Evolutionary conservation across 2,113 vertebrate species (phyloP).

Genomic region (Jacana jacana): DNA sequence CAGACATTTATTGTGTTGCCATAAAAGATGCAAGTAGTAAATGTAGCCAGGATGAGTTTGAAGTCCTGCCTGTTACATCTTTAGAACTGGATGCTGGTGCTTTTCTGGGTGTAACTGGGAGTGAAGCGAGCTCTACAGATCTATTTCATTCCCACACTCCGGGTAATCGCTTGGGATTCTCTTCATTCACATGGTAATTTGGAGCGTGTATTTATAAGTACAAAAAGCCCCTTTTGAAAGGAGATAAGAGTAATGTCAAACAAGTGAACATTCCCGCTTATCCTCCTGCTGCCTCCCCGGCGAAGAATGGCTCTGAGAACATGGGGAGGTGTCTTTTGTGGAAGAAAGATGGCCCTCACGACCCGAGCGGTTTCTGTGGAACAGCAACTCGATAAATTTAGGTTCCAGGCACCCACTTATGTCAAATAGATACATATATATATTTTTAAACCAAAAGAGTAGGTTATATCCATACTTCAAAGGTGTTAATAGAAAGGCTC

Average conservation of each 20-base stretch:
- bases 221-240: conserved; percentile 10
- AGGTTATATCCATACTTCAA: background rate
- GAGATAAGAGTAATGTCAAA: background rate
- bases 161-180: background rate
- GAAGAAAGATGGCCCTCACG: background rate
- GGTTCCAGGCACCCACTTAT: background rate
- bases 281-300: background rate
- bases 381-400: background rate
- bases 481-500: background rate
- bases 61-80: background rate
- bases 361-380: background rate
- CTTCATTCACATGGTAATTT: conserved; percentile 5
- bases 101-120: background rate
- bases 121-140: background rate
- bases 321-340: background rate
- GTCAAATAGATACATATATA: background rate
- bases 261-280: background rate
- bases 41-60: background rate
- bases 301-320: background rate
- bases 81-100: background rate
- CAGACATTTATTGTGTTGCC: background rate
- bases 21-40: background rate
- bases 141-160: background rate
- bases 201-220: conserved; percentile 21
- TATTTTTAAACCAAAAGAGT: background rate